A percentile compares a stretch with the other conserved stretches of the same genome.
Evolutionary conservation across 2,113 vertebrate genomes (phyloP).

Genomic region (Lagopus muta): DNA sequence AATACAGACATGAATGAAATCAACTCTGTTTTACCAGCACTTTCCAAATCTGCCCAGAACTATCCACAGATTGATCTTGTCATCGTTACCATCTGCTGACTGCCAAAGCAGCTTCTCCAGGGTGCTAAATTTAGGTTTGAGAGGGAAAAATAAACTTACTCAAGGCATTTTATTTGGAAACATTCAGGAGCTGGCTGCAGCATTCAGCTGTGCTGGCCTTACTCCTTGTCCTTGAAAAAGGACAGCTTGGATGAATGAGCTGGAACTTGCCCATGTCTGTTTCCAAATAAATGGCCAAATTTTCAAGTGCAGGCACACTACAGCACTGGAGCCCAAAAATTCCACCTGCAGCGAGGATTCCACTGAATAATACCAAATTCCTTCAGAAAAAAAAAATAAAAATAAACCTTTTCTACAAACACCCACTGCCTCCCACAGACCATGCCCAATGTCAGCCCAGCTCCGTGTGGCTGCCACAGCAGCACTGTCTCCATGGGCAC

Average conservation of each 20-base stretch:
- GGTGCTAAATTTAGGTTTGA: constrained; percentile 69
- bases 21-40: constrained; percentile 54
- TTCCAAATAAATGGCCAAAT: constrained; percentile 71
- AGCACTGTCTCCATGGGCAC: background rate
- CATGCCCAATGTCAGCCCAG: background rate
- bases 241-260: constrained; percentile 73
- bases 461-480: background rate
- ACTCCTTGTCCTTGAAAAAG: constrained; percentile 72
- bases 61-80: constrained; percentile 67
- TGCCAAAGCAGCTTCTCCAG: constrained; percentile 69
- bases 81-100: constrained; percentile 57
- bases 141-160: constrained; percentile 75
- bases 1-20: constrained; percentile 70
- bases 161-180: constrained; percentile 76
- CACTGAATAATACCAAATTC: constrained; percentile 61
- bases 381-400: constrained; percentile 28
- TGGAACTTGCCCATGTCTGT: constrained; percentile 69
- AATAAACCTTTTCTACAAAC: background rate
- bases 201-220: constrained; percentile 64
- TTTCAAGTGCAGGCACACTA: constrained; percentile 71
- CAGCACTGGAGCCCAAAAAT: constrained; percentile 59
- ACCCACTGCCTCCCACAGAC: background rate
- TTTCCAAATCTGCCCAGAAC: constrained; percentile 74
- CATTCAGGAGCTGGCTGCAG: constrained; percentile 62
- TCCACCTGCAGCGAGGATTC: constrained; percentile 72